phyloP scores from a whole-genome alignment of 2,113 vertebrate species.

The Ellobius talpinus region DNA sequence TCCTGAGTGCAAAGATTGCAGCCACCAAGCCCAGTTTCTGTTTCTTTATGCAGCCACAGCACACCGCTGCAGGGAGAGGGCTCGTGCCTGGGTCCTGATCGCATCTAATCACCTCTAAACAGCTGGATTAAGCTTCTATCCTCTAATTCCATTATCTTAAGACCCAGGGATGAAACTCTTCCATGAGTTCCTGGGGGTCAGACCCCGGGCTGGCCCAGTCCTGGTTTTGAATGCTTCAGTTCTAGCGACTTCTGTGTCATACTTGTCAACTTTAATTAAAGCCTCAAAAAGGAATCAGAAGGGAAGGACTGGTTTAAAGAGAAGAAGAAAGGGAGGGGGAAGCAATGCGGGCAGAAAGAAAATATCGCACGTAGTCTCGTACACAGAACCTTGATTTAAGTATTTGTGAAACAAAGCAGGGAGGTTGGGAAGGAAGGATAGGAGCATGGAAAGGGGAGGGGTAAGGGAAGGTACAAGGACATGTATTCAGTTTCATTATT shows the following conservation, averaged over 20 bases:
- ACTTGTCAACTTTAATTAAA: not conserved
- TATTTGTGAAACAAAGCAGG: not conserved
- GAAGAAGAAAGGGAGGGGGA: not conserved
- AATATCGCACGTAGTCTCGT: too few species aligned
- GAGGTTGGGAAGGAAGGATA: not conserved
- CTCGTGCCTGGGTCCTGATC: not conserved
- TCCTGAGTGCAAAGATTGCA: not conserved
- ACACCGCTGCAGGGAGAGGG: not conserved
- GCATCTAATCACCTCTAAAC: not conserved
- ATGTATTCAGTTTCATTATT: not conserved
- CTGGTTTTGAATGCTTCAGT: not conserved
- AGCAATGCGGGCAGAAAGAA: not conserved
- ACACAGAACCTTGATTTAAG: not conserved
- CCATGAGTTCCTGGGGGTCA: not conserved
- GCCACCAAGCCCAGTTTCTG: not conserved
- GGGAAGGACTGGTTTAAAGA: not conserved
- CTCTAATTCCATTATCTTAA: not conserved
- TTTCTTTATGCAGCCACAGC: not conserved
- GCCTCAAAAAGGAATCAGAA: not conserved
- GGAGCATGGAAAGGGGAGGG: accelerated
- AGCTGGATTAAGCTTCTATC: not conserved
- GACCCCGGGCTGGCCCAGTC: too few species aligned
- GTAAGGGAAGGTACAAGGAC: not conserved
- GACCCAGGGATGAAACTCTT: not conserved
- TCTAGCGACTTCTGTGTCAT: not conserved